Evolutionary conservation across 2,113 vertebrate species (phyloP), one percentile per base, ranked within the genome.

Genomic region (Takifugu flavidus): DNA sequence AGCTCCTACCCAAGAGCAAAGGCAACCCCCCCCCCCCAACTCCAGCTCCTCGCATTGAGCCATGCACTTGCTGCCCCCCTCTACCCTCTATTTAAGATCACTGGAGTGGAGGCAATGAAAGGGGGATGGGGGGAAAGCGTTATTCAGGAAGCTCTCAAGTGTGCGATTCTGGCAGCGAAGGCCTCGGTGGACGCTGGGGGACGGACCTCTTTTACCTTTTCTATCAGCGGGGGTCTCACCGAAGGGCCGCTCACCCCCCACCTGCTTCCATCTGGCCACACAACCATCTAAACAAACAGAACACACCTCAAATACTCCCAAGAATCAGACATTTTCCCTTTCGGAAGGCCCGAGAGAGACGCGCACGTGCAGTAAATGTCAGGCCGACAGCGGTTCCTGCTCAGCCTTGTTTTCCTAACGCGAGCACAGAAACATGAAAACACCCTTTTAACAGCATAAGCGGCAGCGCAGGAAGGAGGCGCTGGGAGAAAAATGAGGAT

Each of bases 251-350:
- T 59, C 20, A 59, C 43, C 65, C 62, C 13, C 71, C 70, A 62
- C 67, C 83, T 75, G 83, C 60, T 85, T 72, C 56, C 52, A 74
- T 45, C 75, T 62, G 4, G 66, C 65, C 14, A 56, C 72, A 53
- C 25, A 67, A 59, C 53, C 72, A 42, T 72, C 86, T 82, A 77
- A 51, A 80, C 72, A 67, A 56, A 83, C 59, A 82, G 51, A 72
- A 78, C 74, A 82, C 65, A 74, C 31, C 57, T 31, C 59, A 25
- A 47, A 61, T 66, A 62, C 20, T 62, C 7, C 34, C 34, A 7
- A 6, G 7, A 11, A 11, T 11, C 34, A 39, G 34, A 39, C 34
- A 39, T 11, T 3, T 39, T 11, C 34, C 2, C 2, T 11, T 39
- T 39, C 34, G 11, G 34, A 7, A 29, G 28, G 5, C 20, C 20